Evolutionary conservation across 2,113 vertebrate species (phyloP).

Genomic region (Spea multiplicata): DNA sequence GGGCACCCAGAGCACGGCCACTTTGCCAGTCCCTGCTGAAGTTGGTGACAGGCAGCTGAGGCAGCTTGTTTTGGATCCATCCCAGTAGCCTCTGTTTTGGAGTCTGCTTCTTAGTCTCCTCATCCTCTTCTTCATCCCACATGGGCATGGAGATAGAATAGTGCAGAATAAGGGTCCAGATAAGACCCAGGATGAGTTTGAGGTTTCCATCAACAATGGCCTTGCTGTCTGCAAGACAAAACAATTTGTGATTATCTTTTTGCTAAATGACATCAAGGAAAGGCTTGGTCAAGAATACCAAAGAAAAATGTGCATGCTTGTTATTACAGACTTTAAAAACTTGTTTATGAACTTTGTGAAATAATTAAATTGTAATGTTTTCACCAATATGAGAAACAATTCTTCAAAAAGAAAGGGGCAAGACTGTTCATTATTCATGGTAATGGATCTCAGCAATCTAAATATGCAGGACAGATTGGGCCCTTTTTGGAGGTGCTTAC

Average conservation of each 20-base stretch:
- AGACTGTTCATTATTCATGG: too few relatives aligned
- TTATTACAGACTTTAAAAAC: too few relatives aligned
- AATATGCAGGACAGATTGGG: too few relatives aligned
- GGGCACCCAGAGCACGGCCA: slow-evolving; percentile 67
- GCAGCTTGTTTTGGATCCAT: slow-evolving; percentile 79
- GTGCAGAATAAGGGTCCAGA: slow-evolving; percentile 80
- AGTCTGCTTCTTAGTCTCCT: slow-evolving; percentile 70
- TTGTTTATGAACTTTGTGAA: too few relatives aligned
- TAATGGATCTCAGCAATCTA: too few relatives aligned
- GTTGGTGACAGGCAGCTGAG: slow-evolving; percentile 85
- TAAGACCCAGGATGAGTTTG: slow-evolving; percentile 80
- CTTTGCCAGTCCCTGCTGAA: slow-evolving; percentile 78
- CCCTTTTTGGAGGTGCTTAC: too few relatives aligned
- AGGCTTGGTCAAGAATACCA: too few relatives aligned
- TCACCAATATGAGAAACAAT: too few relatives aligned
- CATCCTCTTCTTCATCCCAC: slow-evolving; percentile 81
- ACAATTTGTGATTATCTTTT: not conserved
- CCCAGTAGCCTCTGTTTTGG: slow-evolving; percentile 79
- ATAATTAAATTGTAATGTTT: too few relatives aligned
- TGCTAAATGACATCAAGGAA: too few relatives aligned
- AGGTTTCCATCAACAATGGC: slow-evolving; percentile 82
- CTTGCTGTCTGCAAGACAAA: slow-evolving; percentile 57
- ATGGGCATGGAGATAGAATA: slow-evolving; percentile 85
- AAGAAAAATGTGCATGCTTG: too few relatives aligned
- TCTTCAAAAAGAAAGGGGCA: too few relatives aligned